Evolutionary conservation across 1,140 invertebrate genomes (phyloP), one percentile per base, ranked within the genome.

Genomic region (Hylyphantes graminicola): DNA sequence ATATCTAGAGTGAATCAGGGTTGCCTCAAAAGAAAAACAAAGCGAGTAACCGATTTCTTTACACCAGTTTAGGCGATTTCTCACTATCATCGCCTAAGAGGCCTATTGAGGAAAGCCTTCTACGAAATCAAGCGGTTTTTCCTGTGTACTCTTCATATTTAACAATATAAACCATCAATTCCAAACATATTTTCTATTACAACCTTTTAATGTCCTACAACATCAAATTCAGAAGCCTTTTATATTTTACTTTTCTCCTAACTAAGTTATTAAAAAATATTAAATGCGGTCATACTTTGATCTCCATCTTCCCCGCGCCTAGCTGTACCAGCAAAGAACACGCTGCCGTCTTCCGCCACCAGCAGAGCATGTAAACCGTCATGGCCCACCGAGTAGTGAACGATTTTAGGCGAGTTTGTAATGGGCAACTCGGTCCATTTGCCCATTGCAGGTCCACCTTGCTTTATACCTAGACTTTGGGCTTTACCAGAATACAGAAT

Each of bases 221-320:
- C 1, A 35, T 35, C 35, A 35, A 35, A 35, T 35, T 35, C 35
- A 5, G 35, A 1, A 35, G 35, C 35, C 35, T 35, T 35, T 35
- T 35, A 35, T 35, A 35, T 35, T 35, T 35, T 35, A 35, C 35
- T 35, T 35, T 35, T 35, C 35, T 35, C 35, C 35, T 2, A 35
- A 35, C 35, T 35, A 35, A 35, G 5, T 35, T 35, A 35, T 35
- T 35, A 35, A 35, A 35, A 35, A 35, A 35, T 35, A 35, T 35
- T 35, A 17, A 61, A 63, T 79, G 54, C 76, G 65, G 17, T 65
- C 75, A 55, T 63, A 89, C 89, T 89, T 87, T 90, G 89, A 89
- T 99, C 97, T 0, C 96, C 97, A 90, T 99, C 97, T 90, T 99
- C 97, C 63, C 97, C 97, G 11, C 97, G 91, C n/a, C 95, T 92